Evolutionary conservation across 35 echinoderm and acorn worm species (phyloP).

Genomic region (Anneissia japonica): DNA sequence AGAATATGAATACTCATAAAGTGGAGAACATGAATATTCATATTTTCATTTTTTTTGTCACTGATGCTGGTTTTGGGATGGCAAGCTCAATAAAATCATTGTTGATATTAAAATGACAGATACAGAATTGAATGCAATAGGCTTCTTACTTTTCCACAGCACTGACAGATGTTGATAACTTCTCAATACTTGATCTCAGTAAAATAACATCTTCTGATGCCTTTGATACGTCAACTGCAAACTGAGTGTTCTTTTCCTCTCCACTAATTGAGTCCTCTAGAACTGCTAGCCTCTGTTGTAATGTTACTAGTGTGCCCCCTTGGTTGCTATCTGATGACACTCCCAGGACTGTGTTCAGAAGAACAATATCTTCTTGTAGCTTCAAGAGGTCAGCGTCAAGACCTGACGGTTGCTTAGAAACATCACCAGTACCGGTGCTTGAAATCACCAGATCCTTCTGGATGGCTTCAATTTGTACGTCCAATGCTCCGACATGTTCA

Average conservation of each 20-base stretch:
- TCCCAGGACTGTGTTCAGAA: background rate
- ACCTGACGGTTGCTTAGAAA: background rate
- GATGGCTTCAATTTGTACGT: background rate
- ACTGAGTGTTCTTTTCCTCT: background rate
- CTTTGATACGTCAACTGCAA: background rate
- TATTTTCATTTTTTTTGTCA: too few relatives aligned
- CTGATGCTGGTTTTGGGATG: too few relatives aligned
- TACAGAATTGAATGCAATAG: background rate
- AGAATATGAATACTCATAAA: too few relatives aligned
- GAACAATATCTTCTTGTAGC: background rate
- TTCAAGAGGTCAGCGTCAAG: background rate
- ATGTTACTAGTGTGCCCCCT: background rate
- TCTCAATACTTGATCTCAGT: background rate
- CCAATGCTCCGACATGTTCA: background rate
- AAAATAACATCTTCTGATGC: background rate
- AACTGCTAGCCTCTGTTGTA: background rate
- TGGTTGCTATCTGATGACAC: background rate
- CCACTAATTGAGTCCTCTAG: background rate
- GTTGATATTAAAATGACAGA: too few relatives aligned
- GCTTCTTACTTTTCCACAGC: background rate
- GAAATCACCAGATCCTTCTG: background rate
- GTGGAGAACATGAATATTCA: too few relatives aligned
- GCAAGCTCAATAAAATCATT: too few relatives aligned
- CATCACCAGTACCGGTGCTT: background rate
- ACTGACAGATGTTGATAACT: background rate